Base-by-base conservation (phyloP, 2,113 vertebrate species). In the Vidua chalybeata region DNA sequence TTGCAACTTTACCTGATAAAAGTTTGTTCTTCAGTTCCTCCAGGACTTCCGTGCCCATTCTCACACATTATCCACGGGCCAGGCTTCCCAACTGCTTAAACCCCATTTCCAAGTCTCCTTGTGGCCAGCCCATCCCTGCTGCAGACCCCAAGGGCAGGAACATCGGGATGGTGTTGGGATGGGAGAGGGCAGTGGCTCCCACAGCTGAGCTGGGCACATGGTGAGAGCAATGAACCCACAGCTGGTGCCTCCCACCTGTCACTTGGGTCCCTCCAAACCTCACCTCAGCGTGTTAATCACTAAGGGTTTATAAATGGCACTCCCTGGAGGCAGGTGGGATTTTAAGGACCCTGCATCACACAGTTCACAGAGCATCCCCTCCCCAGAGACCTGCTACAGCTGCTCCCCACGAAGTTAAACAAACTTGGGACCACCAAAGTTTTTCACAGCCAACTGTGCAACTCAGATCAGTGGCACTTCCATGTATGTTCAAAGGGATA, bases 101-200 rank as follows among this genome's bases (percentile, higher is more conserved):
- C 12, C 9, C 11, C 3, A 2, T 12, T 59, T 33, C 18, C 15
- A 23, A 90, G 30, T 8, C 37, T 51, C 11, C 15, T 41, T 11
- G 49, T 21, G 69, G 37, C 58, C 43, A 78, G 4, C 14, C 9
- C 48, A 69, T 31, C 37, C 48, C 49, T 0, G 0, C 17, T 19
- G 6, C 63, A 82, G 55, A 63, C 3, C 14, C 33, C 55, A 37
- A 37, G 21, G 27, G n/a, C 27, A 58, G 43, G 22, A 24, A 2
- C 1, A 1, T 4, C 0, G 0, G 20, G 22, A 20, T 3, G 5
- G 7, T 3, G 14, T 2, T 4, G n/a, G 16, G 14, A 54, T 56
- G 45, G 62, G 43, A 95, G 46, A 41, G 22, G 37, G 28, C 66
- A 88, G 46, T 2, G 0, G 23, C 8, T 76, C 39, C 15, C 59